These are phyloP conservation scores for Heterotilapia buettikoferi DNA, from an alignment of 2,113 vertebrate genomes.

Conservation along the genomic window DNA sequence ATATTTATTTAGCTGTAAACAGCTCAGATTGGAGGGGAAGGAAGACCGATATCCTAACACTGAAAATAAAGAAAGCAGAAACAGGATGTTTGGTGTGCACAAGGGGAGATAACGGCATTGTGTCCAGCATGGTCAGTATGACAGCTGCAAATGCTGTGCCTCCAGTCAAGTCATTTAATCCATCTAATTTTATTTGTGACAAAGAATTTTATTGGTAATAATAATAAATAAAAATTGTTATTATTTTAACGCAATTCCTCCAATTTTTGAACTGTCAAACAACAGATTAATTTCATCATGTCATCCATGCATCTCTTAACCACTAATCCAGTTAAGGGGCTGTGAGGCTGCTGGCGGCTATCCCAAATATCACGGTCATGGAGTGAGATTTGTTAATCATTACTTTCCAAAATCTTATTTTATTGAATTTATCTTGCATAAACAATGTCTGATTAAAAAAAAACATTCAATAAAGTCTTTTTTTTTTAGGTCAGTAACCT, in stretches of 20 bases:
- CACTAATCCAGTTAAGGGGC: background rate
- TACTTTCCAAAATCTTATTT: background rate
- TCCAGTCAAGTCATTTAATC: background rate
- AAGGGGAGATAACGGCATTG: constrained; percentile 15
- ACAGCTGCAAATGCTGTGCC: background rate
- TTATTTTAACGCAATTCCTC: background rate
- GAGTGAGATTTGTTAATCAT: background rate
- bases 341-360: background rate
- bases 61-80: constrained; percentile 54
- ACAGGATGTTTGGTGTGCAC: constrained; percentile 66
- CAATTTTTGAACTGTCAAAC: background rate
- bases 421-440: background rate
- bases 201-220: background rate
- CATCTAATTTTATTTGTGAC: background rate
- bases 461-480: background rate
- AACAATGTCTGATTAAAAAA: background rate
- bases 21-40: constrained; percentile 53
- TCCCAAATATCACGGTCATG: background rate
- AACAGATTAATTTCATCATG: background rate
- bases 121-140: background rate
- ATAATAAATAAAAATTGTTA: background rate
- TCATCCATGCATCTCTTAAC: background rate
- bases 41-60: constrained; percentile 61
- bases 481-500: background rate
- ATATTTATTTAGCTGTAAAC: constrained; percentile 42